Evolutionary conservation across 2,888 invertebrate species (phyloP).

Genomic region (Notodonta dromedarius): DNA sequence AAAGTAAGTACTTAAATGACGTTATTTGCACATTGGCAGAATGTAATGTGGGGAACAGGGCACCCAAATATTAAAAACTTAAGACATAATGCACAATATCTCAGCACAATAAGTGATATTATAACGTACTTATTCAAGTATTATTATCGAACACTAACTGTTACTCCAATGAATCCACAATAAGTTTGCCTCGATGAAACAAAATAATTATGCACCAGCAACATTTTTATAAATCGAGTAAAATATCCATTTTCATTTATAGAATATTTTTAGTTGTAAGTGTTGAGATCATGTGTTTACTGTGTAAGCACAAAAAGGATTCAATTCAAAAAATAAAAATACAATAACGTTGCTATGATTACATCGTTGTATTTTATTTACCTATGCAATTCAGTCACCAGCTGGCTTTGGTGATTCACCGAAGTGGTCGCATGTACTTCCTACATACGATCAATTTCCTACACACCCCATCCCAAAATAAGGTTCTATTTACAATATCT

Average conservation of each 20-base stretch:
- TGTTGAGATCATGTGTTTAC: conserved; percentile 88
- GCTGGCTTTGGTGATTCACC: not conserved
- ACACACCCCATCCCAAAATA: not conserved
- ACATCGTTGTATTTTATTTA: conserved; percentile 66
- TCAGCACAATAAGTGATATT: conserved; percentile 77
- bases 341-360: conserved; percentile 89
- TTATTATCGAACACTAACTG: conserved; percentile 69
- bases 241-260: conserved; percentile 80
- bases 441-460: not conserved
- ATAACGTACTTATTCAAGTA: conserved; percentile 61
- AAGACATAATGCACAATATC: conserved; percentile 78
- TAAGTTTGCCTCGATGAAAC: conserved; percentile 72
- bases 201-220: conserved; percentile 80
- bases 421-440: not conserved
- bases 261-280: conserved; percentile 88
- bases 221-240: conserved; percentile 71
- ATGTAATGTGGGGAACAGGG: conserved; percentile 70
- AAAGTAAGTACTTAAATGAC: conserved; percentile 71
- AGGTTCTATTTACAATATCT: no score
- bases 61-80: conserved; percentile 69
- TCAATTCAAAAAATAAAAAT: conserved; percentile 86
- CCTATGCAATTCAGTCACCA: not conserved
- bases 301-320: conserved; percentile 88
- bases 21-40: conserved; percentile 75
- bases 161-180: conserved; percentile 67